These are phyloP conservation scores for Rambutsinella grinnellia DNA, from an alignment of 2,888 invertebrate species.

Conservation along the genomic window DNA sequence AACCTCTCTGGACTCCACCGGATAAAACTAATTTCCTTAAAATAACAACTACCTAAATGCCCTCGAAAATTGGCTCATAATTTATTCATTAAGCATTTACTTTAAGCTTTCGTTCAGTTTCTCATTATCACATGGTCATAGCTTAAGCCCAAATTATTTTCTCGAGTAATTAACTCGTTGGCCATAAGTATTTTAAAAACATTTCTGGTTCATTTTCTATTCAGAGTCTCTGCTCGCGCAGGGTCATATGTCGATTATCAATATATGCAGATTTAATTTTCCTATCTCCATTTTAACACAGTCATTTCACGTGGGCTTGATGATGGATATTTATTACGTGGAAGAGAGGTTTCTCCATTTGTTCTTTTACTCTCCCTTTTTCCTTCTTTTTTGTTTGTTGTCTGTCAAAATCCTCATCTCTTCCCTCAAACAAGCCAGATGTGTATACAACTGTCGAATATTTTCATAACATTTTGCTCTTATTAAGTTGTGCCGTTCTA, in stretches of 20 bases:
- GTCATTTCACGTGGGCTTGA: background rate
- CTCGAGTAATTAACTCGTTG: background rate
- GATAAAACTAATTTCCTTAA: slow-evolving; percentile 16
- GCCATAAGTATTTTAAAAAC: background rate
- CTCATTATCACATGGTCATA: background rate
- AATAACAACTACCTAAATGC: background rate
- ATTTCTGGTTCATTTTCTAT: background rate
- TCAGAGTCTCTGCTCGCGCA: too few relatives aligned
- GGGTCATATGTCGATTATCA: background rate
- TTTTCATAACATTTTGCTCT: background rate
- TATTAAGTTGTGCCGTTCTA: background rate
- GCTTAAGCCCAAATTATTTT: background rate
- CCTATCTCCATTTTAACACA: too few relatives aligned
- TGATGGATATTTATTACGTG: background rate
- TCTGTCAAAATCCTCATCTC: background rate
- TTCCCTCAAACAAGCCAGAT: background rate
- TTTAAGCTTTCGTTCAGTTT: background rate
- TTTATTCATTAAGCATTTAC: background rate
- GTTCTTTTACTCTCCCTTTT: too few relatives aligned
- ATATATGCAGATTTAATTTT: background rate
- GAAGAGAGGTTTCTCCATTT: too few relatives aligned
- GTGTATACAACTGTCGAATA: background rate
- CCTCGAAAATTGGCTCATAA: background rate
- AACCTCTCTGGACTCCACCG: background rate
- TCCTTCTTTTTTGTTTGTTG: too few relatives aligned